These are phyloP conservation scores for Lithophane leautieri DNA, from an alignment of 2,888 invertebrate species.

Conservation along the genomic window DNA sequence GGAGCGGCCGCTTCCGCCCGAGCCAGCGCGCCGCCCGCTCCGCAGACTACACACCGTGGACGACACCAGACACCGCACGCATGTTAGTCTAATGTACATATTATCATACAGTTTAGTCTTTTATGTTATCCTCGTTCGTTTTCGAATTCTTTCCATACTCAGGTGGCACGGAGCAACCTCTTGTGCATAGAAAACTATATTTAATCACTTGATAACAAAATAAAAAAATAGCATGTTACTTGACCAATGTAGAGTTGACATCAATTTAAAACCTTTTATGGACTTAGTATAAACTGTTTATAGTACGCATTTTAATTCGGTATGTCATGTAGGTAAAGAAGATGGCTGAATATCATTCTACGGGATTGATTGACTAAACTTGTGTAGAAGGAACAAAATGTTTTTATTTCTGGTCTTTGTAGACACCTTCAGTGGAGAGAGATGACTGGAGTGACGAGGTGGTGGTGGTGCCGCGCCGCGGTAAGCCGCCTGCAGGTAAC, in stretches of 20 bases:
- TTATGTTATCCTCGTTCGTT: neutral
- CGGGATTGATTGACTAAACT: neutral
- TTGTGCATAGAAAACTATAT: neutral
- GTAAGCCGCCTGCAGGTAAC: constrained; percentile 75
- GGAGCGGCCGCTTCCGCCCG: constrained; percentile 65
- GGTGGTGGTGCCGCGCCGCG: constrained; percentile 72
- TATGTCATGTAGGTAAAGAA: neutral
- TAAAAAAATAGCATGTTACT: neutral
- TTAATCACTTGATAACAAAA: neutral
- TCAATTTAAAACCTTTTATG: neutral
- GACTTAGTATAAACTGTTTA: no score
- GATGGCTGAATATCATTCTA: neutral
- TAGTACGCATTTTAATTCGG: neutral
- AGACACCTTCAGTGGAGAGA: constrained; percentile 84
- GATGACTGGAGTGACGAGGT: constrained; percentile 87
- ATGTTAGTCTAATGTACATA: constrained; percentile 18
- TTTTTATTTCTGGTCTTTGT: constrained; percentile 24
- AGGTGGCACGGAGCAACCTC: neutral
- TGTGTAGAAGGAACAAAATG: neutral
- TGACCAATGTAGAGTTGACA: neutral
- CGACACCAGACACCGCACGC: constrained; percentile 69
- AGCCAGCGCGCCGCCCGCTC: constrained; percentile 68
- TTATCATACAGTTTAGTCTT: neutral
- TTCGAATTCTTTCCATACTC: neutral
- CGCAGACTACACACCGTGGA: constrained; percentile 82